These are phyloP conservation scores for Ophiodon elongatus DNA, from an alignment of 2,113 vertebrate genomes.

Conservation along the genomic window DNA sequence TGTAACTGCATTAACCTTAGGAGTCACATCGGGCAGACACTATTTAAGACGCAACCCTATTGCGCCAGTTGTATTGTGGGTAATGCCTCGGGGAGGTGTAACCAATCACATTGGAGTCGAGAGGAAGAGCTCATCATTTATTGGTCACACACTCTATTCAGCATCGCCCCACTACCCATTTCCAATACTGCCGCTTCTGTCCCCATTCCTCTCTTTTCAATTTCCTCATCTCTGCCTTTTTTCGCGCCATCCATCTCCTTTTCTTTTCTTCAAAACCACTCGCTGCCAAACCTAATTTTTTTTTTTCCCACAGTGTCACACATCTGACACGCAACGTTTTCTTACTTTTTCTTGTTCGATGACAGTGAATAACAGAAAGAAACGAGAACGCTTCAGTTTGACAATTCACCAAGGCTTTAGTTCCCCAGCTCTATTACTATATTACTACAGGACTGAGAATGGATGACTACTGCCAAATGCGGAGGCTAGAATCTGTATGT, in stretches of 20 bases:
- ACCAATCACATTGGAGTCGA: slow-evolving; percentile 71
- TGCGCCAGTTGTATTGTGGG: slow-evolving; percentile 62
- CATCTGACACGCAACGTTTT: slow-evolving; percentile 48
- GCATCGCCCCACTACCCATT: slow-evolving; percentile 44
- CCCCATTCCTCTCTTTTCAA: slow-evolving; percentile 53
- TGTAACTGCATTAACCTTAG: slow-evolving; percentile 70
- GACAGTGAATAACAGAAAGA: slow-evolving; percentile 29
- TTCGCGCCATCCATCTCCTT: slow-evolving; percentile 15
- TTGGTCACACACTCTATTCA: slow-evolving; percentile 69
- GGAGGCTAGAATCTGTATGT: slow-evolving; percentile 45
- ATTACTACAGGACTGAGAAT: slow-evolving; percentile 31
- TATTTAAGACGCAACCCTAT: slow-evolving; percentile 70
- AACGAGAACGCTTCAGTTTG: slow-evolving; percentile 18
- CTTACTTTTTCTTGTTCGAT: slow-evolving; percentile 28
- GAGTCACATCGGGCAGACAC: slow-evolving; percentile 67
- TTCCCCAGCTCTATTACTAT: slow-evolving; percentile 35
- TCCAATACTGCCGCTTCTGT: slow-evolving; percentile 40
- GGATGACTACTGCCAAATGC: slow-evolving; percentile 52
- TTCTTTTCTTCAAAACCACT: slow-evolving; percentile 40
- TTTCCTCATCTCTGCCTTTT: slow-evolving; percentile 45
- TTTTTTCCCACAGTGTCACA: slow-evolving; percentile 15
- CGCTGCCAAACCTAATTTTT: slow-evolving; percentile 29
- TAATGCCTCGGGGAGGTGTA: slow-evolving; percentile 73
- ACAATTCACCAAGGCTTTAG: slow-evolving; percentile 37
- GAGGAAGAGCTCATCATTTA: slow-evolving; percentile 73